Conservation (phyloP, 2,113 vertebrate species). For the Aegithalos caudatus region DNA sequence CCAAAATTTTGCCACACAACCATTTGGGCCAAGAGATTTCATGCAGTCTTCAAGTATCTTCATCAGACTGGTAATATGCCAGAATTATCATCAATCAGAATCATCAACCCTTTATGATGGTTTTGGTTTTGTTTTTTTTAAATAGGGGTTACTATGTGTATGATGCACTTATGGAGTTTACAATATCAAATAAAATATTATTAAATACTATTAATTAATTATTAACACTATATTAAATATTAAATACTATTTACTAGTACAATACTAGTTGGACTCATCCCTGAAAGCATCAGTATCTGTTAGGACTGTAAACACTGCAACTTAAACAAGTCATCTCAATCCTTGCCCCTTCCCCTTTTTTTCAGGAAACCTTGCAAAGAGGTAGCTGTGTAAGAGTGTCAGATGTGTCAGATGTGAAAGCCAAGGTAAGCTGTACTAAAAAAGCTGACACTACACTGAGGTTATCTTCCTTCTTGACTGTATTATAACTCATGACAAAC, state of each 20-base stretch:
- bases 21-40: background rate
- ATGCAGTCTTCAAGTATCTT: background rate
- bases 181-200: background rate
- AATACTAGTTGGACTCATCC: background rate
- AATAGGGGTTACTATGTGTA: background rate
- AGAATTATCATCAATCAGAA: no score
- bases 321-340: background rate
- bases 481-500: background rate
- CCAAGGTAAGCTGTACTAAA: background rate
- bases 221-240: background rate
- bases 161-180: background rate
- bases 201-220: background rate
- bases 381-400: background rate
- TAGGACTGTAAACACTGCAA: background rate
- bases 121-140: background rate
- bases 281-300: background rate
- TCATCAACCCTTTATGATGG: background rate
- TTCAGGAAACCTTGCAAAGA: background rate
- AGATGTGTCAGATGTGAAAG: background rate
- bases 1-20: background rate
- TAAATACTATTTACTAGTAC: background rate
- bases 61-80: background rate
- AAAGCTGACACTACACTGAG: background rate
- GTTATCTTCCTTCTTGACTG: background rate
- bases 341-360: background rate